A percentile compares a stretch with the other conserved stretches of the same genome.
These are phyloP conservation scores for Notamacropus eugenii DNA, from an alignment of 2,797 vertebrate species.

Conservation along the genomic window DNA sequence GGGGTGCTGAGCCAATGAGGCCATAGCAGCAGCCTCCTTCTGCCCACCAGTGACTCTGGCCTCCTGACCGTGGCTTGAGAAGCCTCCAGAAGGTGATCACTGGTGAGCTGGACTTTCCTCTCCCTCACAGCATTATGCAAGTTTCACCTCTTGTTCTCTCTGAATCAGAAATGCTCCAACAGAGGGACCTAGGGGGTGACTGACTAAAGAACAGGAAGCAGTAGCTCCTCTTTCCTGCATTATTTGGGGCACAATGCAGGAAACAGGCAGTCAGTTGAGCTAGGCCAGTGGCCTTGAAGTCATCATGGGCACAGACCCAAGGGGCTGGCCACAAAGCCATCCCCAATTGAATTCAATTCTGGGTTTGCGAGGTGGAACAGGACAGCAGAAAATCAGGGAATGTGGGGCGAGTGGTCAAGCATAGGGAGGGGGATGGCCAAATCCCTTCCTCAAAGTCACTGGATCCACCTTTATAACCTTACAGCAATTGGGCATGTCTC, in stretches of 20 bases:
- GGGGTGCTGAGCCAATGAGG: background rate
- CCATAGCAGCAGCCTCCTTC: background rate
- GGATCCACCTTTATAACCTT: background rate
- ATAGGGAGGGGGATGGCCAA: background rate
- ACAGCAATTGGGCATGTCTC: background rate
- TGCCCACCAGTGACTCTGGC: background rate
- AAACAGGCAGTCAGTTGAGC: slow-evolving; percentile 81
- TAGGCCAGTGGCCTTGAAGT: slow-evolving; percentile 80
- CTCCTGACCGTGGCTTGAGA: background rate
- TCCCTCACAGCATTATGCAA: background rate
- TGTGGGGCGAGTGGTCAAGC: no score
- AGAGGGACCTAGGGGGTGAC: background rate
- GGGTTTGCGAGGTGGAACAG: background rate
- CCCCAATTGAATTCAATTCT: slow-evolving; percentile 77
- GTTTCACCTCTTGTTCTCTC: slow-evolving; percentile 73
- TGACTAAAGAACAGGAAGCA: slow-evolving; percentile 74
- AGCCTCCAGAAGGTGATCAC: background rate
- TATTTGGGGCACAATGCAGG: slow-evolving; percentile 67
- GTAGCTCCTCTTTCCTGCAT: slow-evolving; percentile 66
- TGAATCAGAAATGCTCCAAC: slow-evolving; percentile 54
- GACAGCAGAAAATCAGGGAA: slow-evolving; percentile 63
- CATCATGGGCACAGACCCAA: slow-evolving; percentile 77
- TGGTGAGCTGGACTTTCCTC: background rate
- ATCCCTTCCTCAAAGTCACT: slow-evolving; percentile 58
- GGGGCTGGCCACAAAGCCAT: slow-evolving; percentile 73